Base-by-base conservation (phyloP, 2,888 invertebrate species). In the Mesoligia furuncula region DNA sequence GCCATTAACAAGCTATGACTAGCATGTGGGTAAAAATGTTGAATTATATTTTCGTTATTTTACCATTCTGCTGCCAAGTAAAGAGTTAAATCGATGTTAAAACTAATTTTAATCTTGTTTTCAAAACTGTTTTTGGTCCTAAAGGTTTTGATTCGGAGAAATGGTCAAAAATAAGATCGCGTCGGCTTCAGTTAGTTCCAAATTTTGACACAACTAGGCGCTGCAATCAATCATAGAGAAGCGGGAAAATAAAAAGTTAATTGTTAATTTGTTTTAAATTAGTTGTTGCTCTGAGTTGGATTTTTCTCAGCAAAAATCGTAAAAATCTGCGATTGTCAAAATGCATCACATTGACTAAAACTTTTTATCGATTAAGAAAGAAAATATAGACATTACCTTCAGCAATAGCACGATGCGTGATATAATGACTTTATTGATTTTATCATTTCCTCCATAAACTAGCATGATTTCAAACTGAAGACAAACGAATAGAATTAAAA, bases 1-100 rank as follows among this genome's bases (percentile, higher is more conserved):
- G 93, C 96, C 95, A 96, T 95, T 95, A 91, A 90, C 92, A 93
- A 92, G 90, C 91, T 92, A 89, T 91, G 90, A 91, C 91, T 92
- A 94, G 92, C 96, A 95, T 96, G 95, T 95, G 95, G 94, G 87
- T 90, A 90, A 91, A 90, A 90, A 87, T 88, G 78, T 84, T 84
- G 70, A 86, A 88, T 87, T 85, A 84, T 88, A 89, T 89, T 90
- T 90, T 85, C 31, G 36, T 70, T 82, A 85, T 61, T 82, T 81
- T 48, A 59, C 31, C 36, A 62, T 83, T 85, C 79, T 73, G 9
- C 31, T 64, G 54, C 20, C 2, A 76, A 75, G 76, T 73, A 59
- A 42, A 13, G 48, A 42, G 20, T 59, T 85, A 79, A 83, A 86
- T 83, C 79, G 85, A 69, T 91, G 93, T 94, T 93, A 80, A 94